Conservation (phyloP, 2,113 vertebrate genomes). For the Naja naja region DNA sequence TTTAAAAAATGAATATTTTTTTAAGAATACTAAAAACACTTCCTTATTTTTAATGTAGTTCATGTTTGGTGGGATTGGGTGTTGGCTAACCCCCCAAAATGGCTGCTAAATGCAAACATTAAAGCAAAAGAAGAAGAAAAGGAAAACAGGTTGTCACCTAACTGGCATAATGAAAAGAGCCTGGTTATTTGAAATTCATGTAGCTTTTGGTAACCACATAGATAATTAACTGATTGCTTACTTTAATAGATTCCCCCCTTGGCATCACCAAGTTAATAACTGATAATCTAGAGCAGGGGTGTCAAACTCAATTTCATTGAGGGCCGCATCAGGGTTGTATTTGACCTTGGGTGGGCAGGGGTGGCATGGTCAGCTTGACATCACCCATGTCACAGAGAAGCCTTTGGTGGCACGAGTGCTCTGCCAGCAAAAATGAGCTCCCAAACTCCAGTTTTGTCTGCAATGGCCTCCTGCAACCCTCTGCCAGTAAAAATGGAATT, state of each 20-base stretch:
- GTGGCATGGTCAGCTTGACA: too few relatives aligned
- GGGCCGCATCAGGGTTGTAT: too few relatives aligned
- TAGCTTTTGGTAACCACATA: slow-evolving; percentile 11
- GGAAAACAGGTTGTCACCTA: slow-evolving; percentile 31
- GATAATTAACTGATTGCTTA: slow-evolving; percentile 3
- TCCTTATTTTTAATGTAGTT: slow-evolving; percentile 51
- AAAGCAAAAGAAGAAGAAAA: slow-evolving; percentile 21
- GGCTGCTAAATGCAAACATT: slow-evolving; percentile 61
- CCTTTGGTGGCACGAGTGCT: too few relatives aligned
- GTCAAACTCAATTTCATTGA: too few relatives aligned
- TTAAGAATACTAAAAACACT: slow-evolving; percentile 50
- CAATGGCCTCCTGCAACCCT: too few relatives aligned
- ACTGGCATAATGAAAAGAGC: slow-evolving; percentile 5
- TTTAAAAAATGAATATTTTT: slow-evolving; percentile 61
- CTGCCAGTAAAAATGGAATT: too few relatives aligned
- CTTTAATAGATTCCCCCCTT: slow-evolving; percentile 9
- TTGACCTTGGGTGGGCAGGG: too few relatives aligned
- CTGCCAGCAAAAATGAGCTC: too few relatives aligned
- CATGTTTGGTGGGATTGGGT: slow-evolving; percentile 20
- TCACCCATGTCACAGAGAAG: too few relatives aligned
- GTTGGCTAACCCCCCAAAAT: slow-evolving; percentile 48
- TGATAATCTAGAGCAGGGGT: neutral
- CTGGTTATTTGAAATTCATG: slow-evolving; percentile 51
- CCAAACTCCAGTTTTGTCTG: too few relatives aligned
- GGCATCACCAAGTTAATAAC: slow-evolving; percentile 33